These are phyloP conservation scores for Heterodera filipjevi DNA, from an alignment of 2,888 invertebrate species.

Conservation along the genomic window DNA sequence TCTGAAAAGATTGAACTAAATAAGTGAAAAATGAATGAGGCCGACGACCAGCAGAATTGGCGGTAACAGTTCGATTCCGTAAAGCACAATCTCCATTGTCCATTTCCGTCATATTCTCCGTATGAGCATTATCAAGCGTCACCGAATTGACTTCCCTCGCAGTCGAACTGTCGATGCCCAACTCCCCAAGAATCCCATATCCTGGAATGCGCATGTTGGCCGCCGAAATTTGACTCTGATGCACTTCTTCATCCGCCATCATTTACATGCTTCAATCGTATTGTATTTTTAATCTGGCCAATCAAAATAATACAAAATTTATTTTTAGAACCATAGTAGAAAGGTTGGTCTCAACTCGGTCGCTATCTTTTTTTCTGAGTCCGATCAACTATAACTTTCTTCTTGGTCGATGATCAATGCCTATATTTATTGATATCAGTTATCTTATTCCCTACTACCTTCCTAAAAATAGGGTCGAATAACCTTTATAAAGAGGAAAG, in stretches of 20 bases:
- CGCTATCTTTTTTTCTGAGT: too few relatives aligned
- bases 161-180: conserved; percentile 1
- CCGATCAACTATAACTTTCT: too few relatives aligned
- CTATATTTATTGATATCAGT: too few relatives aligned
- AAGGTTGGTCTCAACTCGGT: too few relatives aligned
- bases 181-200: conserved; percentile 38
- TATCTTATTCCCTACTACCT: too few relatives aligned
- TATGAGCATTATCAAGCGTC: not conserved
- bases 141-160: not conserved
- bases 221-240: conserved; percentile 33
- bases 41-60: not conserved
- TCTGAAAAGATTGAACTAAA: conserved; percentile 17
- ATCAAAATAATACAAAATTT: not conserved
- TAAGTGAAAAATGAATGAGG: not conserved
- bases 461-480: too few relatives aligned
- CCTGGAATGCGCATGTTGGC: conserved; percentile 36
- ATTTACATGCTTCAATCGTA: not conserved
- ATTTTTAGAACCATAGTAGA: too few relatives aligned
- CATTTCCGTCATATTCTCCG: conserved; percentile 12
- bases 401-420: too few relatives aligned
- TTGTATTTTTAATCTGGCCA: not conserved
- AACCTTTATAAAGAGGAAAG: too few relatives aligned
- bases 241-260: conserved; percentile 25
- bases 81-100: conserved; percentile 9
- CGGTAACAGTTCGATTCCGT: conserved; percentile 7